Evolutionary conservation across 2,113 vertebrate species (phyloP), one percentile per base, ranked within the genome.

Genomic region (Micromys minutus): DNA sequence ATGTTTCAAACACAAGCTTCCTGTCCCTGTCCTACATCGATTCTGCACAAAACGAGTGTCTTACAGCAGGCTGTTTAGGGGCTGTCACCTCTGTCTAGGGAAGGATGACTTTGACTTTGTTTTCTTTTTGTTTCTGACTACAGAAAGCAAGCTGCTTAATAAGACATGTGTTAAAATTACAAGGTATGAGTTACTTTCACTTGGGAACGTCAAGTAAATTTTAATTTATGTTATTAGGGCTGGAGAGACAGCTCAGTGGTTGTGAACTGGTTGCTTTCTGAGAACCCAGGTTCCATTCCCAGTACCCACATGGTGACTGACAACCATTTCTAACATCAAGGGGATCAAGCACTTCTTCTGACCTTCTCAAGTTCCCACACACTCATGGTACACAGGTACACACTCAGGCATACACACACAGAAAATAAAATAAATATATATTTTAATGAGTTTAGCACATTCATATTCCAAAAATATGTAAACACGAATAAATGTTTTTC

Each of bases 101-200:
- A 98, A 98, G 98, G 98, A 98, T 97, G 98, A 98, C 99, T 99
- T 98, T 98, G 98, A 99, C 98, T 99, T 98, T 98, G 98, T 98
- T 98, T 98, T 98, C 98, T 98, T 98, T 98, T 77, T n/a, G 52
- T 97, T 96, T 98, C 86, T 99, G 98, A 98, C 98, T 99, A 99
- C 98, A 98, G 98, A 98, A 98, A 98, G 98, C 95, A 95, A 98
- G 98, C 98, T 98, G 87, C 97, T 98, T 98, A 98, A 98, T 92
- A 98, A 98, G 94, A 97, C 94, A 94, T 97, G 96, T 96, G 98
- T 98, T 98, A 98, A 99, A 99, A 99, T 99, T 99, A 99, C 98
- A 98, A 98, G 98, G 98, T 98, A 98, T 94, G 94, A 93, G 93
- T 52, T 92, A 95, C 71, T 87, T 90, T 96, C 50, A 88, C 63